Evolutionary conservation across 92 coral and sea anemone genomes (phyloP), one percentile per base, ranked within the genome.

Genomic region (Blastomussa wellsi): DNA sequence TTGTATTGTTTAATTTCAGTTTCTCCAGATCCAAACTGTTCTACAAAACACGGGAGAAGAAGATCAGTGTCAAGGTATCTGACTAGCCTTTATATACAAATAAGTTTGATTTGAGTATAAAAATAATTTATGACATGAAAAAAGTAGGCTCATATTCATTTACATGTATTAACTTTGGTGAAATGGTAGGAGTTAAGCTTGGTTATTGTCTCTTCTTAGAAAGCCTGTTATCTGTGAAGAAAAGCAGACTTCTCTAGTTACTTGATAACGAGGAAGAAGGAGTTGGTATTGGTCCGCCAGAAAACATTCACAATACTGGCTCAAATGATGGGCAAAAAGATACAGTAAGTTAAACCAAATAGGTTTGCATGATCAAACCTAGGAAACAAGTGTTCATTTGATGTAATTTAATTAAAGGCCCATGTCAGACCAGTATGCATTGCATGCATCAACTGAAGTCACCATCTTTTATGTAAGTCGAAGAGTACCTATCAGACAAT

Each of bases 11-110:
- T 51, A 20, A 38, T 67, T 78, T 17, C 74, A 95, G 97, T 92
- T 95, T 77, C 91, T 86, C 1, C 97, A 95, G 84, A 86, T 95
- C 24, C 97, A 95, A 60, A 81, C 87, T 44, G 93, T 92, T 35
- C 41, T 95, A 11, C 86, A 90, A 80, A 89, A 72, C 57, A 85
- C 90, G 28, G 96, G 90, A 19, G 96, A 93, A 80, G 86, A 93
- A 24, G 91, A 80, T 6, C 90, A 91, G 90, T 93, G 29, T 93
- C 95, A 95, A 88, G 98, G 98, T 95, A 85, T 15, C 17, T 28
- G 4, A 36, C 48, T 70, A 2, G 2, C 42, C 10, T 20, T 69
- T 33, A 37, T 41, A 29, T 9, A 44, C 31, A 44, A 35, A 38
- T 22, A 29, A 53, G 24, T 42, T 47, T 24, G 19, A 79, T 55